phyloP scores from a whole-genome alignment of 2,797 vertebrate genomes.

The Sciaenops ocellatus region DNA sequence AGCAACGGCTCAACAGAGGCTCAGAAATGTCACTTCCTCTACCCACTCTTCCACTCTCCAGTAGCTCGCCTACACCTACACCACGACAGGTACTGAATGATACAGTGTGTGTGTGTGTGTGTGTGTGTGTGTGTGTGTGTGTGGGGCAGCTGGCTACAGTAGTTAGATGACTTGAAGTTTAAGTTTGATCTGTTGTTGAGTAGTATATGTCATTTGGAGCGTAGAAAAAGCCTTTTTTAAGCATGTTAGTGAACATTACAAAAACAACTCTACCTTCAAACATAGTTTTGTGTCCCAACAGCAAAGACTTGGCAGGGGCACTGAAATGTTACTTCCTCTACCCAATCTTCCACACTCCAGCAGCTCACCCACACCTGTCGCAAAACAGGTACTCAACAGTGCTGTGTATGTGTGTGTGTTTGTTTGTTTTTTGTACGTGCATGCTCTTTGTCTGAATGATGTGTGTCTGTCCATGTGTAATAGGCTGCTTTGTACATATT shows the following conservation, averaged over 20 bases:
- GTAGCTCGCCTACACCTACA: too few relatives aligned
- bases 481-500: background rate
- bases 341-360: fast-evolving
- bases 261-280: conserved; percentile 83
- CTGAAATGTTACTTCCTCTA: background rate
- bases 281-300: conserved; percentile 62
- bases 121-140: too few relatives aligned
- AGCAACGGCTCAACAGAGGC: background rate
- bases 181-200: too few relatives aligned
- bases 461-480: background rate
- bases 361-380: background rate
- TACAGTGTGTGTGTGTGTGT: too few relatives aligned
- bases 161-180: too few relatives aligned
- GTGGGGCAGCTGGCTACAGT: too few relatives aligned
- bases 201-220: too few relatives aligned
- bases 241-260: conserved; percentile 83
- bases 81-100: too few relatives aligned
- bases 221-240: too few relatives aligned
- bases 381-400: conserved; percentile 19
- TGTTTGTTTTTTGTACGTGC: background rate
- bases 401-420: background rate
- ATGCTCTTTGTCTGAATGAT: fast-evolving
- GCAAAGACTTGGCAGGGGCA: background rate
- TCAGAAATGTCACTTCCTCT: background rate
- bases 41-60: too few relatives aligned